A percentile compares a stretch with the other conserved stretches of the same genome.
These are phyloP conservation scores for Sarotherodon lohbergeri DNA, from an alignment of 2,113 vertebrate species.

Conservation along the genomic window DNA sequence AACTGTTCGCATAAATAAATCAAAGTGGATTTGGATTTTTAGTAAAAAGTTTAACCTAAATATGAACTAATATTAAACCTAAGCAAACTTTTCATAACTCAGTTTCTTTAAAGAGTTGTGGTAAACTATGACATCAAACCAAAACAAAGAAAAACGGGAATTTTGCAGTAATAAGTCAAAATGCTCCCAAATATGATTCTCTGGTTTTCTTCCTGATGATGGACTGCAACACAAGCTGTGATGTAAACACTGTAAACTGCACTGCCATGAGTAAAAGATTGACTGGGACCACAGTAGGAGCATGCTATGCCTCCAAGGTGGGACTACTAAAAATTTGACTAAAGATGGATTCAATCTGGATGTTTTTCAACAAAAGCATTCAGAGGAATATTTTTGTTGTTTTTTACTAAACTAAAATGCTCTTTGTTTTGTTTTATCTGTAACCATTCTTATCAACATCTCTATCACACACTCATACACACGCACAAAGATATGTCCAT, in stretches of 20 bases:
- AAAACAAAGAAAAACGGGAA: fast-evolving
- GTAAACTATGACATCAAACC: background rate
- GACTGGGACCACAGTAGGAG: background rate
- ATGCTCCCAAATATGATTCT: background rate
- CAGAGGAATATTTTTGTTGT: background rate
- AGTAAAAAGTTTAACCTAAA: background rate
- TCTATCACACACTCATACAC: background rate
- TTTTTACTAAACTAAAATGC: background rate
- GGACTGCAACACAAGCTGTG: background rate
- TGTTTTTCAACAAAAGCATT: background rate
- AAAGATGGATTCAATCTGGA: background rate
- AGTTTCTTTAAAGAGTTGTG: background rate
- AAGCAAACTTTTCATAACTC: background rate
- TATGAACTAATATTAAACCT: background rate
- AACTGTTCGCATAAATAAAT: background rate
- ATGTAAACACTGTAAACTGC: background rate
- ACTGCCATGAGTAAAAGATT: background rate
- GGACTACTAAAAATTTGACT: background rate
- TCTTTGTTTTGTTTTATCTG: background rate
- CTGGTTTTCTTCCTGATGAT: background rate
- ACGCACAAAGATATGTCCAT: background rate
- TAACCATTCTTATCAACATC: background rate
- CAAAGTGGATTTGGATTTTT: background rate
- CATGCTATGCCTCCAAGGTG: background rate
- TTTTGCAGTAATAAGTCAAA: background rate